A percentile compares a stretch with the other conserved stretches of the same genome.
Evolutionary conservation across 2,797 vertebrate species (phyloP).

Genomic region (Setipinna tenuifilis): DNA sequence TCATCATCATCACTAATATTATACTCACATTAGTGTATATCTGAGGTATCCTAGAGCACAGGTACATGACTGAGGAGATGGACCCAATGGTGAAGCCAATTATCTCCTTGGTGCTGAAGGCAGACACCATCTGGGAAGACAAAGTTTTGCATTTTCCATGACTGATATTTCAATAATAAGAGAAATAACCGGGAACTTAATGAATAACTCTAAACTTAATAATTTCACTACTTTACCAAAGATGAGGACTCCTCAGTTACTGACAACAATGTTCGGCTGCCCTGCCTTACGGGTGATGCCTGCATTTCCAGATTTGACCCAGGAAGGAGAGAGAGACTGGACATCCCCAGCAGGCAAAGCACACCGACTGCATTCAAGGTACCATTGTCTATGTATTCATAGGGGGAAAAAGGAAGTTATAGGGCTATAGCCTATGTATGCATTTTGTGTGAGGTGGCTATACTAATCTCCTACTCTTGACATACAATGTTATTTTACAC

Average conservation of each 20-base stretch:
- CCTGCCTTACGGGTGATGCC: slow-evolving; percentile 58
- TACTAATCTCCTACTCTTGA: no score
- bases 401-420: slow-evolving; percentile 8
- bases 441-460: no score
- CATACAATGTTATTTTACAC: no score
- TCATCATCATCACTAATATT: no score
- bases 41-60: slow-evolving; percentile 89
- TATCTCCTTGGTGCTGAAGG: slow-evolving; percentile 83
- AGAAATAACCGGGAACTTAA: no score
- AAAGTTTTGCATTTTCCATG: background rate
- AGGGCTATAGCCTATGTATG: background rate
- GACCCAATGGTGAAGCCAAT: slow-evolving; percentile 88
- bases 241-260: background rate
- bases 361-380: slow-evolving; percentile 71
- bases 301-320: background rate
- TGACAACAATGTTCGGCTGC: slow-evolving; percentile 78
- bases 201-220: no score
- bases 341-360: slow-evolving; percentile 71
- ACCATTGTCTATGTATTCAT: slow-evolving; percentile 51
- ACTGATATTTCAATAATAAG: no score
- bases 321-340: slow-evolving; percentile 57
- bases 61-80: slow-evolving; percentile 87
- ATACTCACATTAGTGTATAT: slow-evolving; percentile 91
- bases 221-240: background rate
- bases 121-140: slow-evolving; percentile 27